Conservation (phyloP, 2,797 vertebrate species). For the Macrochelys suwanniensis region DNA sequence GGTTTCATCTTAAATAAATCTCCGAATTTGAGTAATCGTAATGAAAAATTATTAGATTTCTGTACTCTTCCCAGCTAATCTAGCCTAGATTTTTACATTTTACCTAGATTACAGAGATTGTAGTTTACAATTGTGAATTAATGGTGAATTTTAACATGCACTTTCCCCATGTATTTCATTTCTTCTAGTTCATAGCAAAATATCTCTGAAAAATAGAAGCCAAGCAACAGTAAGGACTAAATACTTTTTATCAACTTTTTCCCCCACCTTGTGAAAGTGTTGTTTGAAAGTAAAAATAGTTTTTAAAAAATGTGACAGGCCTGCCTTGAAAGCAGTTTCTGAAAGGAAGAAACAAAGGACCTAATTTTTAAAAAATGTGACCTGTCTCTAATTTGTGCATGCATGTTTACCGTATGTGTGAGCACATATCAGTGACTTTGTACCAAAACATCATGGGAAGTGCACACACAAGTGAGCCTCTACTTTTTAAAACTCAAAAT, state of each 20-base stretch:
- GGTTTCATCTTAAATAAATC: fast-evolving
- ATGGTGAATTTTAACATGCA: not conserved
- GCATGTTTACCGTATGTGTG: not conserved
- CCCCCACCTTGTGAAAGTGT: not conserved
- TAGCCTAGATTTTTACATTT: not conserved
- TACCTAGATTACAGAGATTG: not conserved
- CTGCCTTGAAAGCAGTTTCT: not conserved
- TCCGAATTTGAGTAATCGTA: not conserved
- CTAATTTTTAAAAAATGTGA: not conserved
- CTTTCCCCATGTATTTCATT: not conserved
- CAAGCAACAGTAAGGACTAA: not conserved
- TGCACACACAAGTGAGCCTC: not conserved
- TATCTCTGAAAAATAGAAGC: not conserved
- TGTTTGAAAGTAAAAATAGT: not conserved
- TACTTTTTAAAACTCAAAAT: not conserved
- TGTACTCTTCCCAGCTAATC: not conserved
- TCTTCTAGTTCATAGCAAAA: not conserved
- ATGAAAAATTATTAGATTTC: not conserved
- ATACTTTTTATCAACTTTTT: not conserved
- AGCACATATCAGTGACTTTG: not conserved
- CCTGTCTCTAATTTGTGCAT: not conserved
- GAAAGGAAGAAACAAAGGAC: not conserved
- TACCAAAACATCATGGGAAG: not conserved
- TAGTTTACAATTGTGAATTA: not conserved
- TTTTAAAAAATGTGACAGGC: not conserved